A percentile compares a stretch with the other conserved stretches of the same genome.
These are phyloP conservation scores for Phoxinus dragarum DNA, from an alignment of 2,797 vertebrate species.

Conservation along the genomic window DNA sequence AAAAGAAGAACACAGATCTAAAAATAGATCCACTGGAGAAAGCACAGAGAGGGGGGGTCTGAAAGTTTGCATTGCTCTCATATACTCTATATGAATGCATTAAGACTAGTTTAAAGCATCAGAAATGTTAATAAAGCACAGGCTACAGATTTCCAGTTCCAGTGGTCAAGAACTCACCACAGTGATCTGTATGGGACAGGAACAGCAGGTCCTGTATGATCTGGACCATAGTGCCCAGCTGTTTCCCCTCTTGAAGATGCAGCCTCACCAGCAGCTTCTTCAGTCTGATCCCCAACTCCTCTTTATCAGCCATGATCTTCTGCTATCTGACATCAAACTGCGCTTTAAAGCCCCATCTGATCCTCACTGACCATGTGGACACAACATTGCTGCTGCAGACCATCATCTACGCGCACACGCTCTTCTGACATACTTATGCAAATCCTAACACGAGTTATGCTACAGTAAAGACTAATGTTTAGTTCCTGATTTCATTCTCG, in stretches of 20 bases:
- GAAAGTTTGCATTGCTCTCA: not conserved
- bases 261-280: slow-evolving; percentile 89
- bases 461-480: not conserved
- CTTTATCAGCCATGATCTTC: slow-evolving; percentile 74
- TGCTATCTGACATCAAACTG: slow-evolving; percentile 17
- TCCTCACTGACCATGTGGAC: not conserved
- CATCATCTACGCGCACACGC: not conserved
- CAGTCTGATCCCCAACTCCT: slow-evolving; percentile 79
- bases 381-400: not conserved
- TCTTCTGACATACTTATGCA: not conserved
- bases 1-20: slow-evolving; percentile 35
- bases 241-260: slow-evolving; percentile 83
- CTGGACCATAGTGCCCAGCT: slow-evolving; percentile 85
- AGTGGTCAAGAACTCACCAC: slow-evolving; percentile 77
- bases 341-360: not conserved
- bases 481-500: slow-evolving; percentile 17
- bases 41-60: not conserved
- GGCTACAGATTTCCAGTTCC: not conserved
- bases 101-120: not conserved
- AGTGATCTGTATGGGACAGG: slow-evolving; percentile 79
- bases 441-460: not conserved
- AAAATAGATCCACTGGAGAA: slow-evolving; percentile 36
- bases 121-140: not conserved
- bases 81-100: not conserved
- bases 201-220: slow-evolving; percentile 88